phyloP scores from a whole-genome alignment of 1,140 invertebrate species.

The Aphidius ervi region DNA sequence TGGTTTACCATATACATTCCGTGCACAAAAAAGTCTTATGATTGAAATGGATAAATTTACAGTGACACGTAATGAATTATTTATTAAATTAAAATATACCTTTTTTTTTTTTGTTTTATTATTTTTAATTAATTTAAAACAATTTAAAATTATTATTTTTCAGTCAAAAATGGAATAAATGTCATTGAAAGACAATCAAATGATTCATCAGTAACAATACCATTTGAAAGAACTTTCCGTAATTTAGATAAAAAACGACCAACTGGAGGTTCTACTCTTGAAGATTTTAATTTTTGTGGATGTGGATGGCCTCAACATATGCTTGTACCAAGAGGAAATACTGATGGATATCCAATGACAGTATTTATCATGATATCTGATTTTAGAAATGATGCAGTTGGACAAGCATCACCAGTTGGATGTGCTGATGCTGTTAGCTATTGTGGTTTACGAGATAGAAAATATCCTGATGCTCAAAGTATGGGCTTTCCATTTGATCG shows the following conservation, averaged over 20 bases:
- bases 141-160: constrained; percentile 53
- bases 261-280: constrained; percentile 44
- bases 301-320: constrained; percentile 87
- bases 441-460: constrained; percentile 63
- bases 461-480: constrained; percentile 63
- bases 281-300: constrained; percentile 74
- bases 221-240: constrained; percentile 68
- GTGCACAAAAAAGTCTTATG: constrained; percentile 66
- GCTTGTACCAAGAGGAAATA: constrained; percentile 71
- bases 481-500: constrained; percentile 74
- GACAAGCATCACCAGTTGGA: constrained; percentile 52
- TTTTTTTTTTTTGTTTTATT: constrained; percentile 1
- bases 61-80: constrained; percentile 50
- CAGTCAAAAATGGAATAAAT: constrained; percentile 52
- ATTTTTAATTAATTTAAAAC: constrained; percentile 8
- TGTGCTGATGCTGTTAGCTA: constrained; percentile 65
- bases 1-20: constrained; percentile 59
- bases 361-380: constrained; percentile 81
- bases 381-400: constrained; percentile 64
- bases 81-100: not conserved
- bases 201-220: constrained; percentile 69
- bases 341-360: constrained; percentile 64
- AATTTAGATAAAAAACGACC: constrained; percentile 58
- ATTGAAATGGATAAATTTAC: constrained; percentile 76
- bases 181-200: constrained; percentile 59